Evolutionary conservation across 2,888 invertebrate species (phyloP).

Genomic region (Agrochola lychnidis): DNA sequence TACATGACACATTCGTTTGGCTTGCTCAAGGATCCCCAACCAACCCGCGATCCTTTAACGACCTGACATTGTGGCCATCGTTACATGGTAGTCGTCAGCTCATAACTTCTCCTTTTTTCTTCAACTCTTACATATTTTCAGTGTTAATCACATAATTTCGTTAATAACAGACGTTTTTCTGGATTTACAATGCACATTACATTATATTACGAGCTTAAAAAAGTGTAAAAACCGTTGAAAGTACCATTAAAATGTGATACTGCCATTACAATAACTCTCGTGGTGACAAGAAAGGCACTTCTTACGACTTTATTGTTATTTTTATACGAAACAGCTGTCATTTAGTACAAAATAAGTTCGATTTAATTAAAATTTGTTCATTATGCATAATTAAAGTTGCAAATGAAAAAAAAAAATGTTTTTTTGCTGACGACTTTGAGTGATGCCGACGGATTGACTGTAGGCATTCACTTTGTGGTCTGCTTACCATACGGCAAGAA

Average conservation of each 20-base stretch:
- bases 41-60: constrained; percentile 33
- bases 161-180: constrained; percentile 63
- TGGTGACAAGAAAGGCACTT: constrained; percentile 46
- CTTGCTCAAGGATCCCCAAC: constrained; percentile 41
- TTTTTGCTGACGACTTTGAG: constrained; percentile 33
- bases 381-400: constrained; percentile 42
- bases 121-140: constrained; percentile 59
- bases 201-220: constrained; percentile 66
- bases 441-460: constrained; percentile 25
- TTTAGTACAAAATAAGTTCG: constrained; percentile 52
- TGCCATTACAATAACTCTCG: constrained; percentile 58
- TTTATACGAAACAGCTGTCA: constrained; percentile 45
- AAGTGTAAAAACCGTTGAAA: constrained; percentile 65
- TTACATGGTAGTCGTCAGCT: constrained; percentile 36
- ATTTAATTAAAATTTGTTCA: constrained; percentile 55
- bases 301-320: constrained; percentile 60
- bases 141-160: constrained; percentile 68
- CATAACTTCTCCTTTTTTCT: constrained; percentile 60
- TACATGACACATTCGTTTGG: constrained; percentile 44
- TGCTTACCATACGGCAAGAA: constrained; percentile 37
- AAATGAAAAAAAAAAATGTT: constrained; percentile 27
- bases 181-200: constrained; percentile 66
- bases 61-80: constrained; percentile 40
- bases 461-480: constrained; percentile 11
- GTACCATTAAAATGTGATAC: constrained; percentile 62